Conservation (phyloP, 2,797 vertebrate genomes). For the Syngnathus rostellatus region DNA sequence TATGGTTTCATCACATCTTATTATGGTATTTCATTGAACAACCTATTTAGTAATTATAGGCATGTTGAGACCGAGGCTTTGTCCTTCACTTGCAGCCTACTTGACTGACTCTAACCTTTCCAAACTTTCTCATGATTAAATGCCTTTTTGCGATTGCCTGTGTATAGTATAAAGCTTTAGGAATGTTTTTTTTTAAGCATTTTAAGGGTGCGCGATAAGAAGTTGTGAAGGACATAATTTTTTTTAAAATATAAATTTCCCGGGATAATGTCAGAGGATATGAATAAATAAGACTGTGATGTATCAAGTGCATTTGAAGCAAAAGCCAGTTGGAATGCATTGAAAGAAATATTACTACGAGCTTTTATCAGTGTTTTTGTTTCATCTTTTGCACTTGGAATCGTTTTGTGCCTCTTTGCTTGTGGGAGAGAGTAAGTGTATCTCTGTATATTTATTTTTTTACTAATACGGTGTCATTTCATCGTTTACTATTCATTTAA, state of each 20-base stretch:
- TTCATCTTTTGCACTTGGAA: constrained; percentile 50
- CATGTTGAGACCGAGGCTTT: constrained; percentile 15
- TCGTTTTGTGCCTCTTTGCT: constrained; percentile 34
- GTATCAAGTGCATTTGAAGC: constrained; percentile 4
- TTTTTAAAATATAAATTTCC: background rate
- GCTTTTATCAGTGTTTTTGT: constrained; percentile 9
- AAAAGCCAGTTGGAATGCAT: background rate
- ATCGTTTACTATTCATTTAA: constrained; percentile 24
- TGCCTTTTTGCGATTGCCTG: constrained; percentile 32
- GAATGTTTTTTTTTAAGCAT: constrained; percentile 24
- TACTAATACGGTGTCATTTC: constrained; percentile 36
- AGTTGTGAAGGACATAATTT: constrained; percentile 10
- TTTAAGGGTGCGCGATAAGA: background rate
- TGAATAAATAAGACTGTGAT: constrained; percentile 8
- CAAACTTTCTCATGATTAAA: constrained; percentile 39
- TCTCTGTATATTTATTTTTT: constrained; percentile 39
- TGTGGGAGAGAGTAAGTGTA: constrained; percentile 34
- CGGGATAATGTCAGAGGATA: constrained; percentile 2
- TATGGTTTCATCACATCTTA: background rate
- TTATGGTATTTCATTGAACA: background rate
- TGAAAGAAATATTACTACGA: background rate
- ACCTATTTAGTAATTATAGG: background rate
- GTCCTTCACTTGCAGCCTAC: constrained; percentile 41
- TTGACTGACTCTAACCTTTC: constrained; percentile 37
- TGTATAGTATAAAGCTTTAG: constrained; percentile 30